These are phyloP conservation scores for Sminthopsis crassicaudata DNA, from an alignment of 2,113 vertebrate genomes.

Conservation along the genomic window DNA sequence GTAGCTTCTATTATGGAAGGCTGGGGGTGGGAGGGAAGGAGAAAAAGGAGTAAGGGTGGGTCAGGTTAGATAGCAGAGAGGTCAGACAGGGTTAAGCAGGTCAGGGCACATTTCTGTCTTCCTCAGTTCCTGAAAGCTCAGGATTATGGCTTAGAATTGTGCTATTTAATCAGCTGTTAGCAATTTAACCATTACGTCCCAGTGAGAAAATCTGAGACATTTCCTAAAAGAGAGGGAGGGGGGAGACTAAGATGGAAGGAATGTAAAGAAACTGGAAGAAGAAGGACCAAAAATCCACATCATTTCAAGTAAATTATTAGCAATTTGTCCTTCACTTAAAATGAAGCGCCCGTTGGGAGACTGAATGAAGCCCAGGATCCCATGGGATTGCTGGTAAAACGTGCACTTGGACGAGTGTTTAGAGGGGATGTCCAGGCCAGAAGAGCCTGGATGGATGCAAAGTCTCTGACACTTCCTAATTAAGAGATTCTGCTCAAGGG, in stretches of 20 bases:
- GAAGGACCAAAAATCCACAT: slow-evolving; percentile 44
- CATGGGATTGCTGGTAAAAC: not conserved
- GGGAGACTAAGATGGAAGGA: slow-evolving; percentile 71
- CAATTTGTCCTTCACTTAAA: slow-evolving; percentile 57
- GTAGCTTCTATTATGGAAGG: slow-evolving; percentile 66
- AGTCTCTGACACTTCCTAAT: not conserved
- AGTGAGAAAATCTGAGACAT: slow-evolving; percentile 81
- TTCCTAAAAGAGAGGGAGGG: slow-evolving; percentile 73
- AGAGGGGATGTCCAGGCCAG: not conserved
- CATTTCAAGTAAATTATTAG: slow-evolving; percentile 49
- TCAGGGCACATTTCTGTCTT: slow-evolving; percentile 78
- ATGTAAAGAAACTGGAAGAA: slow-evolving; percentile 22
- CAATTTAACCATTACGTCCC: slow-evolving; percentile 83
- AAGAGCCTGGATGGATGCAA: not conserved
- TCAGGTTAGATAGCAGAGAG: slow-evolving; percentile 63
- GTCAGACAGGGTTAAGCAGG: slow-evolving; percentile 80
- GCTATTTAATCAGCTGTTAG: slow-evolving; percentile 87
- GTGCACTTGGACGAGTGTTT: not conserved
- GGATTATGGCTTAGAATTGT: slow-evolving; percentile 74
- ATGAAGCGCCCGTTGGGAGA: not conserved
- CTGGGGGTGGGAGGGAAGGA: slow-evolving; percentile 32
- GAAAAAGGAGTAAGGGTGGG: slow-evolving; percentile 71
- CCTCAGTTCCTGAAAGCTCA: slow-evolving; percentile 69
- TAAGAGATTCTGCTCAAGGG: not conserved
- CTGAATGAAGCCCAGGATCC: not conserved